These are phyloP conservation scores for Cotesia glomerata DNA, from an alignment of 1,140 invertebrate genomes.

Conservation along the genomic window DNA sequence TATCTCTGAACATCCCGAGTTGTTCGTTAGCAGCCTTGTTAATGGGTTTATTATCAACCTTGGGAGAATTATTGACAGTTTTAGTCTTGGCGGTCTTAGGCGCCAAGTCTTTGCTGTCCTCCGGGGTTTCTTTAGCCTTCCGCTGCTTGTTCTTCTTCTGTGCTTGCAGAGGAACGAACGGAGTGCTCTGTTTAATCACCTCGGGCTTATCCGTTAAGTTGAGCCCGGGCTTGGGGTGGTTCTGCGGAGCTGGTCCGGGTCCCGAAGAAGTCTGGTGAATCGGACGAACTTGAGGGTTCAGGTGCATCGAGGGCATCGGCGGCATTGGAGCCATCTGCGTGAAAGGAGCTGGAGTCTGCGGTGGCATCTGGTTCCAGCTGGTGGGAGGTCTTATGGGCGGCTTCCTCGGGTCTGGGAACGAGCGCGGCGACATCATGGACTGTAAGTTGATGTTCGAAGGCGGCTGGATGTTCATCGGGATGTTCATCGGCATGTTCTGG, in stretches of 20 bases:
- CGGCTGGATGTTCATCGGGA: slow-evolving; percentile 6
- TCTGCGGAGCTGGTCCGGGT: too few relatives aligned
- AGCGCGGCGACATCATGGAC: slow-evolving; percentile 19
- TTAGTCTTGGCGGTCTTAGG: slow-evolving; percentile 22
- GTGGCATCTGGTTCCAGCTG: slow-evolving; percentile 24
- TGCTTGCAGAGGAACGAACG: slow-evolving; percentile 61
- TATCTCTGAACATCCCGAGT: slow-evolving; percentile 19
- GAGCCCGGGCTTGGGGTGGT: too few relatives aligned
- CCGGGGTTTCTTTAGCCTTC: slow-evolving; percentile 27
- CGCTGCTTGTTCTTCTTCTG: slow-evolving; percentile 56
- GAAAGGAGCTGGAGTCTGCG: neutral
- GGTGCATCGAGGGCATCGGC: slow-evolving; percentile 2
- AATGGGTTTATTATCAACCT: slow-evolving; percentile 28
- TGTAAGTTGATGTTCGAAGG: slow-evolving; percentile 25
- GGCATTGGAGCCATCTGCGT: slow-evolving; percentile 11
- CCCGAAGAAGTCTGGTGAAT: too few relatives aligned
- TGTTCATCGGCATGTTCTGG: neutral
- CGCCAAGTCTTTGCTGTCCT: slow-evolving; percentile 6
- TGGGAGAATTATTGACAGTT: slow-evolving; percentile 31
- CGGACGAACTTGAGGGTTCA: slow-evolving; percentile 16
- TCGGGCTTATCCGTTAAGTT: slow-evolving; percentile 39
- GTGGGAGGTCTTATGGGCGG: slow-evolving; percentile 26
- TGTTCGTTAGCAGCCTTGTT: slow-evolving; percentile 35
- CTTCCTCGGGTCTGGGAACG: slow-evolving; percentile 28
- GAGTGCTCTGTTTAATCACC: slow-evolving; percentile 41